Base-by-base conservation (phyloP, 2,888 invertebrate species). In the Drosophila sordidula region DNA sequence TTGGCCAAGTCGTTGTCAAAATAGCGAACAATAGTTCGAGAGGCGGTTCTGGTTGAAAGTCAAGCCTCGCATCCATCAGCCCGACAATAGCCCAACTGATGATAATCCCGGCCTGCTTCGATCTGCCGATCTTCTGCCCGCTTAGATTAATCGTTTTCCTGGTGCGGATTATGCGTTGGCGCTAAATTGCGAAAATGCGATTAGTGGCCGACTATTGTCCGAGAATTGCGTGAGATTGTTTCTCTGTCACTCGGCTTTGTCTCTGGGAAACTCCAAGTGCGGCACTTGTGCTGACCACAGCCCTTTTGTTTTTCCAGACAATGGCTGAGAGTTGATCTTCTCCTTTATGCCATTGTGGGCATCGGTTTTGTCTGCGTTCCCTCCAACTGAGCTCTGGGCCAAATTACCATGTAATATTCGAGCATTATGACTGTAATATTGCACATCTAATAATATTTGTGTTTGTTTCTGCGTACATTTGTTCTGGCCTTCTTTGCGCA, bases 181-280 rank as follows among this genome's bases (percentile, higher is more conserved):
- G 90, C 88, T 90, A 87, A 90, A 88, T 90, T 89, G 85, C 84
- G 75, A 78, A 89, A 87, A 87, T 87, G 75, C 75, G 78, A 86
- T 78, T 87, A 80, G 74, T 52, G 59, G 58, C 63, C 65, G 55
- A 62, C 55, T 62, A 61, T 42, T 68, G 55, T 54, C 36, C 46
- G 12, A 62, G 67, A 57, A 69, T 80, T 82, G 76, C 78, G 78
- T 75, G 74, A 78, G 74, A 77, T 75, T 70, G 66, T 66, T 64
- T 34, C 58, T 6, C 26, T 57, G 57, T 39, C 80, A 77, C 69
- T 76, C 52, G 39, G n/a, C 56, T 58, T 73, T 78, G 66, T 75
- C 49, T 50, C 46, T 68, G 76, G 54, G 63, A 64, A 70, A 70
- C 56, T 36, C 12, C 57, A 45, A 58, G 36, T 50, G 58, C 49